These are phyloP conservation scores for Zaprionus capensis DNA, from an alignment of 1,140 invertebrate species.

Conservation along the genomic window DNA sequence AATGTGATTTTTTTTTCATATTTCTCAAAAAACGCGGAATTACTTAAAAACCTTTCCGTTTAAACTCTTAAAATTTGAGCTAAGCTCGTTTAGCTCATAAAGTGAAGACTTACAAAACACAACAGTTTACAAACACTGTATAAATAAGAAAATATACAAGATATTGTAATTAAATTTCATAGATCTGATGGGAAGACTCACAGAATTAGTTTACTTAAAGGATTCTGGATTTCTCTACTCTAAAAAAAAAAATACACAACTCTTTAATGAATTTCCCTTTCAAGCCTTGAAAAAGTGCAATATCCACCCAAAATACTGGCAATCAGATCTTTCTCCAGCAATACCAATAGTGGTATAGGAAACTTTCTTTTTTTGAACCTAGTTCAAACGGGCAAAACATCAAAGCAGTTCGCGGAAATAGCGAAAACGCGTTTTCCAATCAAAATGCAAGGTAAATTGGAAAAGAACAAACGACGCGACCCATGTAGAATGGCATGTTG, in stretches of 20 bases:
- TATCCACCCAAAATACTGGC: not conserved
- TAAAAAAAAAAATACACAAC: not conserved
- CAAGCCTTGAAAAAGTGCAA: not conserved
- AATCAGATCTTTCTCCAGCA: not conserved
- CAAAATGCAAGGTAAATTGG: slow-evolving; percentile 11
- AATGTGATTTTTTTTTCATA: not conserved
- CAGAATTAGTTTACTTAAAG: too few relatives aligned
- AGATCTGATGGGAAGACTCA: not conserved
- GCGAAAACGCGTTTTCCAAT: slow-evolving; percentile 19
- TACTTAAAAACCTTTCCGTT: too few relatives aligned
- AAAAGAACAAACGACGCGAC: slow-evolving; percentile 23
- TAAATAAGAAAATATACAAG: too few relatives aligned
- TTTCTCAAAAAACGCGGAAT: not conserved
- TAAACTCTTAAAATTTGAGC: too few relatives aligned
- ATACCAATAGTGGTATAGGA: not conserved
- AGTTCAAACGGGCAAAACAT: slow-evolving; percentile 17
- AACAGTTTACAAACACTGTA: too few relatives aligned
- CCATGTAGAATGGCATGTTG: slow-evolving; percentile 74
- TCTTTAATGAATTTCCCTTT: not conserved
- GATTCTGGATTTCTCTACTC: not conserved
- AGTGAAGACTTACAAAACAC: too few relatives aligned
- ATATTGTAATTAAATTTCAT: not conserved
- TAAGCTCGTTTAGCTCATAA: too few relatives aligned
- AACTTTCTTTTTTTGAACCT: not conserved
- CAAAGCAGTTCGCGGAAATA: slow-evolving; percentile 34